phyloP scores from a whole-genome alignment of 2,888 invertebrate species.

The Sericinus montela region DNA sequence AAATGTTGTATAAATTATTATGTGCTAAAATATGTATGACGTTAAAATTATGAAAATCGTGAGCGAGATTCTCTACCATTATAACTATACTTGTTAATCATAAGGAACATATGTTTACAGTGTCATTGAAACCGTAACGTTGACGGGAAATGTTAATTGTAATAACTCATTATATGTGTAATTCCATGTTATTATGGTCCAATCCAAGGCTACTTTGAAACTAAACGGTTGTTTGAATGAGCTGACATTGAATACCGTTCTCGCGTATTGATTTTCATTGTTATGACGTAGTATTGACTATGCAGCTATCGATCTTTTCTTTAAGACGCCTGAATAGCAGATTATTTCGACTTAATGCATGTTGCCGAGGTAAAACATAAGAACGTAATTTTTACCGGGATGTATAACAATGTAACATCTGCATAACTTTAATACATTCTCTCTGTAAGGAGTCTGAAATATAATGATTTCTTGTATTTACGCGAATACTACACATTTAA shows the following conservation, averaged over 20 bases:
- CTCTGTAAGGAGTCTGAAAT: no score
- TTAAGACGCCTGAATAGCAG: not conserved
- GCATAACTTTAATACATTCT: no score
- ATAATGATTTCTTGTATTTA: no score
- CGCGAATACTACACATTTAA: no score
- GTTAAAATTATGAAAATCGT: not conserved
- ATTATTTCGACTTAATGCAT: constrained; percentile 8
- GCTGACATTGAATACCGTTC: constrained; percentile 42
- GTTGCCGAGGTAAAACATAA: no score
- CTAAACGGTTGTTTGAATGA: constrained; percentile 23
- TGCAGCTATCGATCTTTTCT: not conserved
- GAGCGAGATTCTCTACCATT: not conserved
- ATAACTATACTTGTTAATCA: not conserved
- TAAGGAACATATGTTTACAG: not conserved
- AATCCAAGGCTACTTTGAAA: constrained; percentile 1
- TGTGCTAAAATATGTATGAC: not conserved
- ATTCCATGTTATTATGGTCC: not conserved
- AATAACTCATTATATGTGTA: not conserved
- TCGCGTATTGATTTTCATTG: constrained; percentile 50
- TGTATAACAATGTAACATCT: no score
- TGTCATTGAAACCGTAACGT: not conserved
- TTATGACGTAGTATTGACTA: constrained; percentile 21
- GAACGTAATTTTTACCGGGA: no score
- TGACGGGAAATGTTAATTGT: constrained; percentile 32
- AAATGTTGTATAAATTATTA: no score